Percentiles rank a stretch among this genome's conserved stretches.
Evolutionary conservation across 2,888 invertebrate genomes (phyloP).

Genomic region (Macrophya annulata): DNA sequence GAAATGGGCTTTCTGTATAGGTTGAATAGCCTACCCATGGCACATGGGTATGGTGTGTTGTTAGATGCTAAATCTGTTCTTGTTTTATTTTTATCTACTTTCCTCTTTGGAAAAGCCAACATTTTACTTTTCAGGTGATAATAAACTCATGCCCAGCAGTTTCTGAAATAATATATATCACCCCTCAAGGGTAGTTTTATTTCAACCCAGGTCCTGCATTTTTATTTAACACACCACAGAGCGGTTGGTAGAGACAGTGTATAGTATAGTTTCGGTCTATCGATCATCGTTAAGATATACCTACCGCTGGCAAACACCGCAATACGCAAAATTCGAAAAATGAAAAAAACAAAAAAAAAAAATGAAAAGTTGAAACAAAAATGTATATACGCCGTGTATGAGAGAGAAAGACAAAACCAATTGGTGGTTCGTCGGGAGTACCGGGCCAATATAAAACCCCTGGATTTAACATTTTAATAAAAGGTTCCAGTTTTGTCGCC

Average conservation of each 20-base stretch:
- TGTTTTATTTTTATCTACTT: not conserved
- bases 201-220: conserved; percentile 12
- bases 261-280: not conserved
- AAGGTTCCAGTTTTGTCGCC: conserved; percentile 36
- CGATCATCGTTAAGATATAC: conserved; percentile 20
- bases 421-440: conserved; percentile 8
- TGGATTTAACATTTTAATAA: conserved; percentile 53
- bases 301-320: conserved; percentile 17
- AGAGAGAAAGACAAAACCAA: conserved; percentile 43
- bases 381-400: not conserved
- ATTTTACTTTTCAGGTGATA: conserved; percentile 26
- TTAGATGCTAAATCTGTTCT: conserved; percentile 13
- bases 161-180: conserved; percentile 26
- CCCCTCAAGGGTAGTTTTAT: conserved; percentile 3
- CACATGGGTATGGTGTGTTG: conserved; percentile 11
- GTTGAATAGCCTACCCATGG: conserved; percentile 6
- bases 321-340: conserved; percentile 9
- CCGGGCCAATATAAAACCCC: conserved; percentile 22
- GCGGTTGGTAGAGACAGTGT: conserved; percentile 16
- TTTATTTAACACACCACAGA: conserved; percentile 19
- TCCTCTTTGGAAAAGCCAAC: not conserved
- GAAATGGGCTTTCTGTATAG: conserved; percentile 28
- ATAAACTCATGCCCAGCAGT: conserved; percentile 51
- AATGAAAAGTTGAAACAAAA: not conserved
- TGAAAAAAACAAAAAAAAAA: not conserved